Evolutionary conservation across 1,140 invertebrate genomes (phyloP).

Genomic region (Marisa cornuarietis): DNA sequence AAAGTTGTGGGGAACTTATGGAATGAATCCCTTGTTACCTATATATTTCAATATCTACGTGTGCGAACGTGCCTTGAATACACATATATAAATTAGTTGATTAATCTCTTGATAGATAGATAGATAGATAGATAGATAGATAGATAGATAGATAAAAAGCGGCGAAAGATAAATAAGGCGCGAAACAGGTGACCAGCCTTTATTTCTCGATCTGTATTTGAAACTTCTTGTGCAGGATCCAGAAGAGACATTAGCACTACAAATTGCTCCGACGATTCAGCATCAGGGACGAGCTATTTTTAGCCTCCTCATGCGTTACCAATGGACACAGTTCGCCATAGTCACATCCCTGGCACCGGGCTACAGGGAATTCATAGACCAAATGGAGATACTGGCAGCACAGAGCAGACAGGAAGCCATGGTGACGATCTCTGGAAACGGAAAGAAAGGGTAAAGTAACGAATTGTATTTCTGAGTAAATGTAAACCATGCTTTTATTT

Average conservation of each 20-base stretch:
- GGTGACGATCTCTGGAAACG: slow-evolving; percentile 9
- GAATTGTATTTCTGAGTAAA: not conserved
- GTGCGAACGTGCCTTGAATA: too few relatives aligned
- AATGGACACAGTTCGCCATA: slow-evolving; percentile 95
- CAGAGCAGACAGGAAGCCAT: slow-evolving; percentile 12
- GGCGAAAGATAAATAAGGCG: not conserved
- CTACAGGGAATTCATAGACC: slow-evolving; percentile 93
- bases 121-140: slow-evolving; percentile 7
- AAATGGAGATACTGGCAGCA: slow-evolving; percentile 72
- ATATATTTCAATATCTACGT: too few relatives aligned
- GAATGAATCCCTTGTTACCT: too few relatives aligned
- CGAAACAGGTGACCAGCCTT: not conserved
- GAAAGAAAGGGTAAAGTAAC: slow-evolving; percentile 17
- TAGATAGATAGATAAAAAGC: not conserved
- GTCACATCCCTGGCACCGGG: slow-evolving; percentile 86
- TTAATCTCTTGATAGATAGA: not conserved
- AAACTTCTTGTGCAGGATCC: slow-evolving; percentile 34
- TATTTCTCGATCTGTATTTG: not conserved
- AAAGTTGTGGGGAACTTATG: too few relatives aligned
- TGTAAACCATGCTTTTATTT: not conserved
- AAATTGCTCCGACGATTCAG: slow-evolving; percentile 91
- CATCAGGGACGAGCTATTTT: slow-evolving; percentile 94
- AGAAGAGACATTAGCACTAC: slow-evolving; percentile 69
- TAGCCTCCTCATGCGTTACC: slow-evolving; percentile 90
- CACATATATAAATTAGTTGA: too few relatives aligned